phyloP scores from a whole-genome alignment of 2,113 vertebrate species.

The Stercorarius parasiticus region DNA sequence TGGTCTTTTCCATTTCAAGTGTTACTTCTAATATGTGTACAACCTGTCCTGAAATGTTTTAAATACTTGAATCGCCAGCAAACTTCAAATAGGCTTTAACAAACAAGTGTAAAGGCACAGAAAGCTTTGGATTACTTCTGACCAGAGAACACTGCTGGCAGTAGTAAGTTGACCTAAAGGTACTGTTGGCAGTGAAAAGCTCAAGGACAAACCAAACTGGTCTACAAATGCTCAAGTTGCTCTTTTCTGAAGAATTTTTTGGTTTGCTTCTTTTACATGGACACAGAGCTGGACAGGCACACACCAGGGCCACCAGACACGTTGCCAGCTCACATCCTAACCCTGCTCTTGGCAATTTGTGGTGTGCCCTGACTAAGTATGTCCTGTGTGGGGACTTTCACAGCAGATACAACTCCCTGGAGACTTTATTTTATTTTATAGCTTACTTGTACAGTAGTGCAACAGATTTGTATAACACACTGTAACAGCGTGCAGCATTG shows the following conservation, averaged over 20 bases:
- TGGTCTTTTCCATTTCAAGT: background rate
- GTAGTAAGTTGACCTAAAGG: background rate
- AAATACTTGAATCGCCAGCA: background rate
- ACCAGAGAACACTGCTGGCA: background rate
- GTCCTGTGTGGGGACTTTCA: background rate
- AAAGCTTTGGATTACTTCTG: background rate
- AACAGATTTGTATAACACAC: background rate
- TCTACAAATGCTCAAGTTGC: background rate
- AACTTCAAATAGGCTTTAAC: background rate
- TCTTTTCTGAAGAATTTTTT: background rate
- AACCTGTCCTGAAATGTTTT: background rate
- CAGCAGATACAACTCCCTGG: background rate
- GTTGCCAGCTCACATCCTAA: background rate
- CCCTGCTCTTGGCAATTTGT: background rate
- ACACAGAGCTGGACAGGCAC: background rate
- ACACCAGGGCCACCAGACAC: accelerated
- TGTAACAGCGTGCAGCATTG: background rate
- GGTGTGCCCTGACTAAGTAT: background rate
- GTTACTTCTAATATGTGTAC: background rate
- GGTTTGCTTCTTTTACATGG: background rate
- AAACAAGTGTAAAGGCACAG: background rate
- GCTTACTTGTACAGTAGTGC: background rate
- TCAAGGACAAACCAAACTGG: background rate
- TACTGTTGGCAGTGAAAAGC: background rate
- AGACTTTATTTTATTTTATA: background rate